phyloP scores from a whole-genome alignment of 2,113 vertebrate species.

The Oryzias melastigma region DNA sequence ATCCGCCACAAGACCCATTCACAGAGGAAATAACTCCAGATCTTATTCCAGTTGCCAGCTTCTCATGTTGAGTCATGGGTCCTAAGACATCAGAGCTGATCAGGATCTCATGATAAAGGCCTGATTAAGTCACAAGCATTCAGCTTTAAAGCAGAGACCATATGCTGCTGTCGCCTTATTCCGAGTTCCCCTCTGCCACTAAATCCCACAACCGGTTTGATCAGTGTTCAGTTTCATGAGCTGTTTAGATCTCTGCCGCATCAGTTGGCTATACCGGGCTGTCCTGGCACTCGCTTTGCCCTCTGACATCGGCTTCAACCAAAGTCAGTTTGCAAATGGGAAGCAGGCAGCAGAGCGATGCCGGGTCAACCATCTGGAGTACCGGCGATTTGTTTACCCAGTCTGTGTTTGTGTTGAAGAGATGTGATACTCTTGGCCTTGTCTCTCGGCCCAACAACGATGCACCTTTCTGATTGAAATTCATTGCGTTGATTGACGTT shows the following conservation, averaged over 20 bases:
- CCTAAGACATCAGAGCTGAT: constrained; percentile 52
- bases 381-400: constrained; percentile 53
- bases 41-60: constrained; percentile 3
- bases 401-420: constrained; percentile 17
- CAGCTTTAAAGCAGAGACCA: constrained; percentile 4
- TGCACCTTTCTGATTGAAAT: constrained; percentile 24
- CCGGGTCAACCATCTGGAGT: constrained; percentile 51
- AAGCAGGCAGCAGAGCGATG: constrained; percentile 24
- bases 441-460: constrained; percentile 28
- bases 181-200: background rate
- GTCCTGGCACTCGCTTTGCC: constrained; percentile 18
- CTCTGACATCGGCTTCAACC: constrained; percentile 1
- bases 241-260: constrained; percentile 30
- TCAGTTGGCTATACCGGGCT: constrained; percentile 28
- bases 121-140: constrained; percentile 39
- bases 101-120: constrained; percentile 44
- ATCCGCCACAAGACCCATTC: constrained; percentile 22
- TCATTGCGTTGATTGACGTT: background rate
- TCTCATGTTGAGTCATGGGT: constrained; percentile 21
- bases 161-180: constrained; percentile 13
- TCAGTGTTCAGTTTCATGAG: constrained; percentile 34
- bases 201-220: constrained; percentile 26
- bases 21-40: constrained; percentile 6
- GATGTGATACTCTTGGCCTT: constrained; percentile 16
- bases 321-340: constrained; percentile 34